Evolutionary conservation across 2,113 vertebrate species (phyloP), one percentile per base, ranked within the genome.

Genomic region (Galeopterus variegatus): DNA sequence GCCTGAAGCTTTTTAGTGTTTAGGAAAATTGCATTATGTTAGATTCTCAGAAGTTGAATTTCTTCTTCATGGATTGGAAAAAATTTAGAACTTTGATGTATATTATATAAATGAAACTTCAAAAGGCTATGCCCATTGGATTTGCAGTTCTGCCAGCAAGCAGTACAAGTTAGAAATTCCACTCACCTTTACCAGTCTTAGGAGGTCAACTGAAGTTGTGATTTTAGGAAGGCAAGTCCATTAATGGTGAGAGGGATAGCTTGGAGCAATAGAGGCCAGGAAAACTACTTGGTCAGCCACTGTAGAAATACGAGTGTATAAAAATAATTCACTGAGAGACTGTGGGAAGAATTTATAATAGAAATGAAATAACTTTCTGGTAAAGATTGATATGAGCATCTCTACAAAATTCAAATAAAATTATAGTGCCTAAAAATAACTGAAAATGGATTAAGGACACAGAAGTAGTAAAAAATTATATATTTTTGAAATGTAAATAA

Each of bases 171-270:
- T 69, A 21, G 5, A 56, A n/a, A 0, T 67, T 87, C 15, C 15
- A 91, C 19, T 91, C n/a, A 64, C 3, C 65, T 81, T 81, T 88
- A 33, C 23, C 50, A 56, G 6, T 45, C n/a, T 45, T 73, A 69
- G 48, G 50, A 88, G 4, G 26, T 73, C 58, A 84, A 50, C 54
- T 56, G 26, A 72, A 80, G 41, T 24, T 41, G 21, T 28, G 62
- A 91, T 50, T 90, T 93, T 85, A 88, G 17, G 8, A 73, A 93
- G 15, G 5, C 50, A 80, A 92, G 91, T 62, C 48, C 65, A 62
- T 48, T 41, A 76, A 67, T 36, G 17, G 9, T 88, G 26, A 75
- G 5, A 96, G 26, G 36, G 21, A 80, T 9, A 62, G 28, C 12
- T 26, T 56, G 19, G 21, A 88, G 14, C 24, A 64, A 69, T 10